Conservation (phyloP, 2,113 vertebrate genomes). For the Todiramphus chloris region DNA sequence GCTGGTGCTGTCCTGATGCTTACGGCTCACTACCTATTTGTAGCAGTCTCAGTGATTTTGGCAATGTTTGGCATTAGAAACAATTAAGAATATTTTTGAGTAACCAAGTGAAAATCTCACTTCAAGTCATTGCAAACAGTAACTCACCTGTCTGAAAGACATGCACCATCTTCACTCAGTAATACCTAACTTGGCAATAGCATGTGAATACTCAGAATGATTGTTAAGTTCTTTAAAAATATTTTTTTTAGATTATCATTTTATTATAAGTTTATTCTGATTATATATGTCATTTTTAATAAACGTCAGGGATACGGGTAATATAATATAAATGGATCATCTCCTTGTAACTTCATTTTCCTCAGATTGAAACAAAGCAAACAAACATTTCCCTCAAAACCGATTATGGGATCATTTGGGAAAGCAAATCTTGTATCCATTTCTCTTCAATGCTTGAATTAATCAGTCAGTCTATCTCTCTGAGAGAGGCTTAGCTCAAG, state of each 20-base stretch:
- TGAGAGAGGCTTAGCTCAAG: not conserved
- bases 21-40: not conserved
- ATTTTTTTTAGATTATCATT: not conserved
- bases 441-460: not conserved
- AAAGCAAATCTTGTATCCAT: not conserved
- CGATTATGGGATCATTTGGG: not conserved
- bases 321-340: not conserved
- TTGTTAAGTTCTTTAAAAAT: not conserved
- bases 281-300: not conserved
- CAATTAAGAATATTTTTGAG: not conserved
- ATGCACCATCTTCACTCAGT: accelerated
- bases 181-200: not conserved
- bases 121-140: not conserved
- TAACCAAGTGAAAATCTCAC: not conserved
- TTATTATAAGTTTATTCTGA: not conserved
- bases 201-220: not conserved
- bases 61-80: not conserved
- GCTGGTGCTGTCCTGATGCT: not conserved
- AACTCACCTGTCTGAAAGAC: not conserved
- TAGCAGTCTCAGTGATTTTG: accelerated
- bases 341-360: not conserved
- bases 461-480: not conserved
- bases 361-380: not conserved
- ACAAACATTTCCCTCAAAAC: not conserved
- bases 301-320: not conserved